These are phyloP conservation scores for Tetramorium alpestre DNA, from an alignment of 1,140 invertebrate species.

Conservation along the genomic window DNA sequence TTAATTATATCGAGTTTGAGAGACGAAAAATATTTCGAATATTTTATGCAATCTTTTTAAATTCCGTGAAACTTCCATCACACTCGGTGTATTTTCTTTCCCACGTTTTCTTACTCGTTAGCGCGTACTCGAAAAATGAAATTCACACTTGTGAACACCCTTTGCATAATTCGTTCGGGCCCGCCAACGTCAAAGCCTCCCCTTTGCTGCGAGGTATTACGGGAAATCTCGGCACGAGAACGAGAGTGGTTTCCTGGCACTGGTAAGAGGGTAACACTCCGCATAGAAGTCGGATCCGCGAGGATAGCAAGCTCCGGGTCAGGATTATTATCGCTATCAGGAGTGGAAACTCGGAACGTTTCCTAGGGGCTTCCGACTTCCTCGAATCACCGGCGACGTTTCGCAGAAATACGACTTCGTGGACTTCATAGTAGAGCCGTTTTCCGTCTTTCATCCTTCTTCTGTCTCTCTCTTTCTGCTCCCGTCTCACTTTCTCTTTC, in stretches of 20 bases:
- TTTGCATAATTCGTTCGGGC: not conserved
- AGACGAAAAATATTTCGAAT: not conserved
- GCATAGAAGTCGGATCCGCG: constrained; percentile 30
- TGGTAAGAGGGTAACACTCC: constrained; percentile 34
- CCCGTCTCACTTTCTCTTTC: not conserved
- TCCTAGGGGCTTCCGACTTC: constrained; percentile 57
- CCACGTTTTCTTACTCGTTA: constrained; percentile 9
- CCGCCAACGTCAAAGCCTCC: constrained; percentile 17
- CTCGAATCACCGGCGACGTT: constrained; percentile 47
- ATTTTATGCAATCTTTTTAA: not conserved
- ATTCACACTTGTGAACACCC: constrained; percentile 25
- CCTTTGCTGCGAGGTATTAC: constrained; percentile 23
- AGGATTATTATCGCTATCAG: constrained; percentile 67
- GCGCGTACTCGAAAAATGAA: not conserved
- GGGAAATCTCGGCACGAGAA: constrained; percentile 44
- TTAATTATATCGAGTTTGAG: not conserved
- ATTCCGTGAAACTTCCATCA: not conserved
- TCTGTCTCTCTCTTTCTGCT: not conserved
- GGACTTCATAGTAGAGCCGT: not conserved
- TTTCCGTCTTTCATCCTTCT: constrained; percentile 7
- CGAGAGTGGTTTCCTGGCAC: constrained; percentile 55
- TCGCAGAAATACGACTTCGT: constrained; percentile 25
- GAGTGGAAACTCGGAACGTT: constrained; percentile 57
- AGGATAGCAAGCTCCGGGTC: constrained; percentile 49
- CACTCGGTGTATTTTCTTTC: not conserved